Percentiles rank a stretch among this genome's conserved stretches.
These are phyloP conservation scores for Neodontobutis hainanensis DNA, from an alignment of 2,113 vertebrate genomes.

Conservation along the genomic window DNA sequence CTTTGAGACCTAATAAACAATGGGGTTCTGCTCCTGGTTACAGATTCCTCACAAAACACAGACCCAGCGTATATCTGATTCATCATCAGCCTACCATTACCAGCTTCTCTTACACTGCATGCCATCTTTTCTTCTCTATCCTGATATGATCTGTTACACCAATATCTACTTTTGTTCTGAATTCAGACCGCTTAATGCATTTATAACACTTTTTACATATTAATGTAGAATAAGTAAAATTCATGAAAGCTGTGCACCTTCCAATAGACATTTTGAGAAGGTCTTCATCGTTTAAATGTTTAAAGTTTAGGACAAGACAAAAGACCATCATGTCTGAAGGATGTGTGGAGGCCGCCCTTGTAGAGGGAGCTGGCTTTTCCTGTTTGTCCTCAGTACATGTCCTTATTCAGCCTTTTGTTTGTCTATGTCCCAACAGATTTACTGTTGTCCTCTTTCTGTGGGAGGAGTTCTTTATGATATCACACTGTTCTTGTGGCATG, in stretches of 20 bases:
- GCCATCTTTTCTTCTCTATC: constrained; percentile 6
- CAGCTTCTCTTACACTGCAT: constrained; percentile 10
- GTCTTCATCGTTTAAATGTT: background rate
- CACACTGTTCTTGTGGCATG: background rate
- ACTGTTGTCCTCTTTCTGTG: background rate
- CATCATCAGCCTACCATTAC: constrained; percentile 8
- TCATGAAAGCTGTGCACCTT: constrained; percentile 5
- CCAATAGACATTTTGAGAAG: constrained; percentile 6
- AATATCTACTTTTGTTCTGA: too few relatives aligned
- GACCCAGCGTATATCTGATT: constrained; percentile 6
- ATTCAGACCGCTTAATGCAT: too few relatives aligned
- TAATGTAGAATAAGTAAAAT: constrained; percentile 3
- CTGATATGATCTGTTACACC: background rate
- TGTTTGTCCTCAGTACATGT: constrained; percentile 6
- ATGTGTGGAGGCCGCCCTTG: background rate
- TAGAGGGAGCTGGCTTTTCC: constrained; percentile 23
- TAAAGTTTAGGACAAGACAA: constrained; percentile 13
- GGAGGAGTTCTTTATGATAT: background rate
- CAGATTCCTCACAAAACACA: constrained; percentile 9
- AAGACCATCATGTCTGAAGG: constrained; percentile 4
- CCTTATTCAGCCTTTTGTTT: constrained; percentile 15
- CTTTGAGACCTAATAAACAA: constrained; percentile 20
- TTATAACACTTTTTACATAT: background rate
- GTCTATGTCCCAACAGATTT: background rate
- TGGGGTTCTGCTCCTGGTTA: constrained; percentile 16